Evolutionary conservation across 2,888 invertebrate species (phyloP), one percentile per base, ranked within the genome.

Genomic region (Microctonus brassicae): DNA sequence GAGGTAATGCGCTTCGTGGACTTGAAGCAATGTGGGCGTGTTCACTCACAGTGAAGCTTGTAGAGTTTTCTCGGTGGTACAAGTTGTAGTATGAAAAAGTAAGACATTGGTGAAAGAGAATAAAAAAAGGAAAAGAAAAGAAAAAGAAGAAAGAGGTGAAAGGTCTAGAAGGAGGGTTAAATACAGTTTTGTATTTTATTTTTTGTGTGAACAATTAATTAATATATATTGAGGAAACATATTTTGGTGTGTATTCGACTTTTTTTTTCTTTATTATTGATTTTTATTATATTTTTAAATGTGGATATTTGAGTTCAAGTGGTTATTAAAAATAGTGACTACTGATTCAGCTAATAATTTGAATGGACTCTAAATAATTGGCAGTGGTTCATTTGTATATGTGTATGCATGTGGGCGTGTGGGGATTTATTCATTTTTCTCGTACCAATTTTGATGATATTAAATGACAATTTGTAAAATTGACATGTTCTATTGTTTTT

Each of bases 1-100:
- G 72, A 74, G 69, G 68, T 75, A 74, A 75, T 74, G 73, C 73
- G 73, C 72, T 75, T 69, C 73, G 75, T 70, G 70, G 72, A 74
- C 72, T 73, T 66, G 68, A 70, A 72, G 68, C 63, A 69, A 69
- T 72, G 61, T 69, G 65, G 70, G 75, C 73, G 72, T 70, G n/a
- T n/a, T n/a, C n/a, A n/a, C 70, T 72, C 67, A 39, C 33, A 68
- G 57, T 68, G 26, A 75, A 75, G 47, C 74, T 75, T 75, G 75
- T 73, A 72, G 73, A 75, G 73, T 75, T 75, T 74, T 72, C 70
- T 73, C 71, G 20, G 73, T 69, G 69, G 69, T 63, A 60, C 55
- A 24, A 24, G 64, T 33, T 39, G 63, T 39, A 63, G 72, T 55
- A 73, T 65, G n/a, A 11, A 5, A 39, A 1, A 39, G 39, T n/a